Percentiles rank a stretch among this genome's conserved stretches.
Conservation (phyloP, 2,113 vertebrate genomes). For the Daubentonia madagascariensis region DNA sequence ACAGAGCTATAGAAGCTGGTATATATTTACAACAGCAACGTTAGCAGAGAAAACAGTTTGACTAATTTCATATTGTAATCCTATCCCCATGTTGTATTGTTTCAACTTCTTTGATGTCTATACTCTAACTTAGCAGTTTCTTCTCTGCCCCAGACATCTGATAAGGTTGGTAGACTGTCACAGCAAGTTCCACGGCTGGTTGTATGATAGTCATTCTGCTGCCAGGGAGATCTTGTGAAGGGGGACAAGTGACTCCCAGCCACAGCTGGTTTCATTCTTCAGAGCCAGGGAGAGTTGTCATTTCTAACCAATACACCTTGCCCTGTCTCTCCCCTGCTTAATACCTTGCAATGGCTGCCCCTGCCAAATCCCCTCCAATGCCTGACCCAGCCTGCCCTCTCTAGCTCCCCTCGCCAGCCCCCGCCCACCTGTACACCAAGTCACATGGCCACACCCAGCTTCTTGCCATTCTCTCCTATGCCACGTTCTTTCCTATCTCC, state of each 20-base stretch:
- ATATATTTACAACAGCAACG: background rate
- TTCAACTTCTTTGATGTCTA: background rate
- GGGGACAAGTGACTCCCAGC: background rate
- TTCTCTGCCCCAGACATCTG: background rate
- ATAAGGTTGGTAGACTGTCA: background rate
- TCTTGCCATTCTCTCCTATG: background rate
- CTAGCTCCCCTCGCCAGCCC: background rate
- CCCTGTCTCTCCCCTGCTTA: background rate
- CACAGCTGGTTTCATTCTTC: background rate
- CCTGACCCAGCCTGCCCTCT: too few relatives aligned
- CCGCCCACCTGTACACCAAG: background rate
- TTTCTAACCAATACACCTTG: background rate
- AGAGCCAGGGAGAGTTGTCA: background rate
- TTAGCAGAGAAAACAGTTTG: background rate
- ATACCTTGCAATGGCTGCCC: background rate
- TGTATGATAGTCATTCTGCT: background rate
- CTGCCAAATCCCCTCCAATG: background rate
- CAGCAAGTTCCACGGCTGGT: background rate
- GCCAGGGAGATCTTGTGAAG: background rate
- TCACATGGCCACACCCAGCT: background rate
- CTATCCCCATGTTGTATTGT: background rate
- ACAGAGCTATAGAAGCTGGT: background rate
- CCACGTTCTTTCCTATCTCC: background rate
- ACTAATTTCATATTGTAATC: background rate
- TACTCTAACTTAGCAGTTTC: background rate